Conservation (phyloP, 2,113 vertebrate species). For the Dicentrarchus labrax region DNA sequence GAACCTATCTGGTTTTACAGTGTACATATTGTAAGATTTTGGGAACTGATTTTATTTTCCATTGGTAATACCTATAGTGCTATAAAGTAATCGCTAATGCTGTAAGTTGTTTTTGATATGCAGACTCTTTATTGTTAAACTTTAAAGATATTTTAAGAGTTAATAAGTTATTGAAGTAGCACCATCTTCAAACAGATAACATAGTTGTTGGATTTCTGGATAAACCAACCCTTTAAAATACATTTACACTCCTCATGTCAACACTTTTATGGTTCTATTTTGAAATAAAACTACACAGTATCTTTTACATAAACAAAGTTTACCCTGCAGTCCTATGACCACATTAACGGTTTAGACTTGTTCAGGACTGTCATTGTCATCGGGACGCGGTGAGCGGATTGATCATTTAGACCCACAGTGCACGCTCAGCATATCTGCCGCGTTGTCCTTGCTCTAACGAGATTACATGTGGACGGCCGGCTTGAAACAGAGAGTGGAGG, state of each 20-base stretch:
- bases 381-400: slow-evolving; percentile 49
- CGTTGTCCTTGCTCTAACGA: slow-evolving; percentile 77
- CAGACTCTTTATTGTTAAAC: too few species aligned
- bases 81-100: too few species aligned
- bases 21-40: too few species aligned
- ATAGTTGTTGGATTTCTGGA: not conserved
- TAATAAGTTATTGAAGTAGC: not conserved
- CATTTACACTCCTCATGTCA: not conserved
- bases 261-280: not conserved
- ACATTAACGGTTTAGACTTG: not conserved
- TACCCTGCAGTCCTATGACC: not conserved
- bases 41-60: too few species aligned
- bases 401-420: slow-evolving; percentile 61
- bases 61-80: too few species aligned
- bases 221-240: not conserved
- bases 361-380: slow-evolving; percentile 2
- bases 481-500: slow-evolving; percentile 20
- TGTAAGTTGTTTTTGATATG: too few species aligned
- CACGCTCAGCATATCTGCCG: slow-evolving; percentile 71
- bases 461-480: slow-evolving; percentile 70
- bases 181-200: not conserved
- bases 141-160: not conserved
- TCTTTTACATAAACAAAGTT: not conserved
- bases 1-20: too few species aligned
- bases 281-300: not conserved